Base-by-base conservation (phyloP, 2,797 vertebrate species). In the Toxotes lorentzi region DNA sequence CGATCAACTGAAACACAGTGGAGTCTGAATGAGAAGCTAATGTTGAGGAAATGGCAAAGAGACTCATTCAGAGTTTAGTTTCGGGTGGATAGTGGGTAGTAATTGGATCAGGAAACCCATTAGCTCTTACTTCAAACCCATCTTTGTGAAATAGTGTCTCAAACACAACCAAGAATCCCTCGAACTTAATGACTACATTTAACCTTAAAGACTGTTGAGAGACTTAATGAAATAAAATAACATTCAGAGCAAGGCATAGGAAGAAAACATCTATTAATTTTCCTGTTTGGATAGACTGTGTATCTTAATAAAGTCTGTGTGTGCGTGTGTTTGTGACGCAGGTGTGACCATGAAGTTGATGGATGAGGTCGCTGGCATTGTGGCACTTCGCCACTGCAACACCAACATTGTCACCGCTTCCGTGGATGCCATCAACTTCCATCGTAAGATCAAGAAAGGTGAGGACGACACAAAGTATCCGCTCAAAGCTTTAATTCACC, bases 311-410 rank as follows among this genome's bases (percentile, higher is more conserved):
- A 62, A 43, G 23, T 69, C 41, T 62, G 66, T 50, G 35, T 65
- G 40, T 51, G 38, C 43, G 57, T 77, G 53, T 40, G 17, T 38
- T 2, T 71, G 7, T 87, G 67, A 12, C n/a, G 38, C 93, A 99
- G 98, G 98, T 41, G 97, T 98, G 82, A 97, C 97, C 81, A 99
- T 99, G 98, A 99, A 99, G 92, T 93, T 99, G 84, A 99, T 99
- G 98, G 98, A 99, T 0, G 98, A 99, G 74, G 98, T 98, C 0
- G 98, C 98, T 0, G 98, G 98, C 35, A 98, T 99, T 0, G 97
- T 98, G 72, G 97, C 97, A 0, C 93, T 93, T 1, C 97, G 97
- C 11, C 98, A 99, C 90, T 99, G 98, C 94, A 96, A 96, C 93
- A 99, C 97, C 87, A 99, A 99, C 91, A 95, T 99, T 0, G 97